Base-by-base conservation (phyloP, 2,797 vertebrate genomes). In the Anisognathus igniventris region DNA sequence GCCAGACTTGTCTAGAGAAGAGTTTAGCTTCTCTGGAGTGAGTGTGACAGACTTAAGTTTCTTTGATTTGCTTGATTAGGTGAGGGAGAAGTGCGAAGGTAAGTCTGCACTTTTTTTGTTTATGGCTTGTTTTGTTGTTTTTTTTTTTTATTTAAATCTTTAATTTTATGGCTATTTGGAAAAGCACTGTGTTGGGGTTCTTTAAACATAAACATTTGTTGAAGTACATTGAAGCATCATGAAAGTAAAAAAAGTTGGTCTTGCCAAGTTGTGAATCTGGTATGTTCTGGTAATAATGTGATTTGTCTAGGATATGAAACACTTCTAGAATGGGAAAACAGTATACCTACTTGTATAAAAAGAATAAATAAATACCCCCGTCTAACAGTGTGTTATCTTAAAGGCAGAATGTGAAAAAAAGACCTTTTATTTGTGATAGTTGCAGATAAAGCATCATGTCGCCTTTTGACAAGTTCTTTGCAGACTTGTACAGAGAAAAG, bases 151-250 rank as follows among this genome's bases (percentile, higher is more conserved):
- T 71, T 54, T 10, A 86, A 83, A 47, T 48, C 2, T 85, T 66
- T 66, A 1, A 17, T 64, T 92, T 89, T 87, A 45, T 60, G 21
- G 44, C 23, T 66, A 66, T 57, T 16, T 81, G 27, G 27, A 70
- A 64, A 65, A 88, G 27, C 11, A 27, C 6, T 47, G 0, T 48
- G 16, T 53, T 61, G 28, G 18, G 3, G 0, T 6, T 20, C 70
- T 80, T 82, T 35, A 4, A 62, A 22, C 2, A 8, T 47, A 30
- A 0, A 1, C 3, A 5, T 68, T 65, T 90, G 16, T 53, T 60
- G 24, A 64, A 74, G 30, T 62, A 31, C 30, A 4, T 11, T 66
- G 47, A 70, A 58, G 14, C 4, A 18, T 76, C 25, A 23, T 65
- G 40, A 74, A 64, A 73, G 40, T 23, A 6, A 28, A 54, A 70